These are phyloP conservation scores for Drosophila longiperda DNA, from an alignment of 2,888 invertebrate genomes.

Conservation along the genomic window DNA sequence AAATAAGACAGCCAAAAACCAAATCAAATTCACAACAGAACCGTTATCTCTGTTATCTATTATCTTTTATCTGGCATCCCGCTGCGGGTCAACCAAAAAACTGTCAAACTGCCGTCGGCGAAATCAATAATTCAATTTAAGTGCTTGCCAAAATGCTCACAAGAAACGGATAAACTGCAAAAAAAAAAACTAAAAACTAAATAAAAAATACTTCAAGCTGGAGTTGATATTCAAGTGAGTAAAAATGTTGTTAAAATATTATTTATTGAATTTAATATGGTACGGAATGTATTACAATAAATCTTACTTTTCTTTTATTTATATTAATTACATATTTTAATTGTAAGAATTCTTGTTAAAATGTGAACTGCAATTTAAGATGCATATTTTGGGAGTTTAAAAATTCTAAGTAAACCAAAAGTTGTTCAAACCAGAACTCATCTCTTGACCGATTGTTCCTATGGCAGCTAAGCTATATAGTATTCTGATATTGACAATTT, in stretches of 20 bases:
- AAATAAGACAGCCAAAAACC: not conserved
- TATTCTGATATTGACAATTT: not conserved
- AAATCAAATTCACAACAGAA: not conserved
- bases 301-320: not conserved
- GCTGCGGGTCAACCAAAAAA: not conserved
- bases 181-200: not conserved
- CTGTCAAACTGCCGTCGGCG: constrained; percentile 2
- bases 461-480: not conserved
- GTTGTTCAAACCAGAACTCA: not conserved
- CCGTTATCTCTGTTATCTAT: not conserved
- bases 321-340: not conserved
- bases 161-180: constrained; percentile 25
- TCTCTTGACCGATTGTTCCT: not conserved
- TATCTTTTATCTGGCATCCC: constrained; percentile 23
- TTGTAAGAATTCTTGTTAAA: not conserved
- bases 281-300: not conserved
- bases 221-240: constrained; percentile 20
- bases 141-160: constrained; percentile 10
- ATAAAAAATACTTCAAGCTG: not conserved
- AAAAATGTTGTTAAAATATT: too few species aligned
- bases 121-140: constrained; percentile 9
- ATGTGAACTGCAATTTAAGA: not conserved
- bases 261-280: not conserved
- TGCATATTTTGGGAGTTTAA: not conserved
- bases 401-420: not conserved